Evolutionary conservation across 2,113 vertebrate genomes (phyloP).

Genomic region (Hemiprocne comata): DNA sequence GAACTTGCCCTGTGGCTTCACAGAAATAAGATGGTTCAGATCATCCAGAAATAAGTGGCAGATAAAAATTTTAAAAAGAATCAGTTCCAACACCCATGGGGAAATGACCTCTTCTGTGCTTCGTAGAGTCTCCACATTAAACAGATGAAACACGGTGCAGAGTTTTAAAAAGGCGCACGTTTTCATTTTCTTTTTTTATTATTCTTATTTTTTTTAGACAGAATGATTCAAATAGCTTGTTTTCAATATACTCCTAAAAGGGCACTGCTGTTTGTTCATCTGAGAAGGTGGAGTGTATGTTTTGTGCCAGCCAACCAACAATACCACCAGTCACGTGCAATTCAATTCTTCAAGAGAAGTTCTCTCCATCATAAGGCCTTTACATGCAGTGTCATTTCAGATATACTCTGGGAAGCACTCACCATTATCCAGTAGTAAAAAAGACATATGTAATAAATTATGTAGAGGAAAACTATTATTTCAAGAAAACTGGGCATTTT

Average conservation of each 20-base stretch:
- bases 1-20: background rate
- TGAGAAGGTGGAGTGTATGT: background rate
- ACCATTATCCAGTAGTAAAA: background rate
- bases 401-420: background rate
- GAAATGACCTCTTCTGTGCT: background rate
- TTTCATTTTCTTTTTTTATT: too few relatives aligned
- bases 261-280: background rate
- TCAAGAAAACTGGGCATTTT: background rate
- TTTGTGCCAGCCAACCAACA: background rate
- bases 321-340: rapidly evolving
- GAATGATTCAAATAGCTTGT: background rate
- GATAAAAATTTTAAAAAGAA: background rate
- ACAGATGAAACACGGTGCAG: background rate
- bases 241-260: background rate
- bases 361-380: background rate
- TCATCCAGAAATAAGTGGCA: background rate
- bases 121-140: background rate
- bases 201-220: background rate
- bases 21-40: background rate
- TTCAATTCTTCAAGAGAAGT: background rate
- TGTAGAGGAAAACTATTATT: background rate
- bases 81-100: background rate
- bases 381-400: background rate
- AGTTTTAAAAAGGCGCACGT: background rate
- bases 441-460: background rate